Conservation (phyloP, 2,797 vertebrate species). For the Glossophaga mutica region DNA sequence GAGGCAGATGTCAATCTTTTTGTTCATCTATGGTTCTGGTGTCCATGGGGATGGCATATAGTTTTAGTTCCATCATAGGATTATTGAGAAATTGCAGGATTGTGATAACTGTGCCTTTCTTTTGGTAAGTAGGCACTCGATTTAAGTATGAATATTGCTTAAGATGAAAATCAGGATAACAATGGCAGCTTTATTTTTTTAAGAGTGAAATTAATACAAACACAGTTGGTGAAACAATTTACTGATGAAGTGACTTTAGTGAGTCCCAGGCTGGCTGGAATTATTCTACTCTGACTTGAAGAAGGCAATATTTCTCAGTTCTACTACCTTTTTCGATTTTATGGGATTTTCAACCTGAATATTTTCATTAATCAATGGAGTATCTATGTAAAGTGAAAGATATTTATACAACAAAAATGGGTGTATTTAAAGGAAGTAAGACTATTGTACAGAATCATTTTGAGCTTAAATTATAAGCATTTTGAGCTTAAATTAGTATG, state of each 20-base stretch:
- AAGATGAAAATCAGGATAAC: not conserved
- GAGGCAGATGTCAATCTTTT: not conserved
- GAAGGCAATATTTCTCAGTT: not conserved
- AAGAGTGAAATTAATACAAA: not conserved
- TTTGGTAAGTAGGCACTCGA: not conserved
- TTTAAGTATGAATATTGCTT: not conserved
- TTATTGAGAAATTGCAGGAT: not conserved
- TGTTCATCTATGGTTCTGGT: not conserved
- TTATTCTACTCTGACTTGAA: not conserved
- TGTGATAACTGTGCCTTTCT: not conserved
- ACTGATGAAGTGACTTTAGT: not conserved
- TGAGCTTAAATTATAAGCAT: not conserved
- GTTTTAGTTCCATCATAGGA: constrained; percentile 23
- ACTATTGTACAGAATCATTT: not conserved
- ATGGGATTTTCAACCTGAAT: not conserved
- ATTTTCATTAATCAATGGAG: not conserved
- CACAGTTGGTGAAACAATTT: not conserved
- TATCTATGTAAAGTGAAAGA: not conserved
- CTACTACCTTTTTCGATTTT: not conserved
- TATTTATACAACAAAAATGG: not conserved
- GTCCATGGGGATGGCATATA: not conserved
- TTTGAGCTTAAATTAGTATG: not conserved
- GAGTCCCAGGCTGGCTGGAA: not conserved
- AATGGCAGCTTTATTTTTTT: not conserved
- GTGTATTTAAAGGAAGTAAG: not conserved